A percentile compares a stretch with the other conserved stretches of the same genome.
These are phyloP conservation scores for Antechinus flavipes DNA, from an alignment of 2,113 vertebrate species.

Conservation along the genomic window DNA sequence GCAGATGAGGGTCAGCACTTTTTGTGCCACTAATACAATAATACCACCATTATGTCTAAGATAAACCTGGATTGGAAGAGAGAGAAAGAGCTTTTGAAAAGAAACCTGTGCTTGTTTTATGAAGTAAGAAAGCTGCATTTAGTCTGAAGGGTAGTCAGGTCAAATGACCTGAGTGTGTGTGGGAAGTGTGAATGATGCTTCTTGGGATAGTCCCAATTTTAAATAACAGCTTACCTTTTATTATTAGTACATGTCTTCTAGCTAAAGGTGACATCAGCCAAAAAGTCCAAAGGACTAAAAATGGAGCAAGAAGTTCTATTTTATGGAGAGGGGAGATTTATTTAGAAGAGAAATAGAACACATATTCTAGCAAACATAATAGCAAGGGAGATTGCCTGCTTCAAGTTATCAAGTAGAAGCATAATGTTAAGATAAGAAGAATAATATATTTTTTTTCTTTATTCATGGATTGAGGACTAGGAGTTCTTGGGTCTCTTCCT, in stretches of 20 bases:
- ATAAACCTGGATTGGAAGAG: neutral
- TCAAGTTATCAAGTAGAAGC: slow-evolving; percentile 26
- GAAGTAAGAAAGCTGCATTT: slow-evolving; percentile 30
- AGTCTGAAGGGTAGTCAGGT: slow-evolving; percentile 9
- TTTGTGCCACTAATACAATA: neutral
- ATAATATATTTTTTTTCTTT: neutral
- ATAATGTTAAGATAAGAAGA: slow-evolving; percentile 30
- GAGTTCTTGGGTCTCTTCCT: neutral
- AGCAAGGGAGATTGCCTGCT: neutral
- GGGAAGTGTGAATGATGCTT: slow-evolving; percentile 36
- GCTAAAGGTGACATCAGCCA: neutral
- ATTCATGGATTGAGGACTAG: neutral
- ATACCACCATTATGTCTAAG: neutral
- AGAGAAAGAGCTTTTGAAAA: slow-evolving; percentile 4
- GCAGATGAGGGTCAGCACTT: neutral
- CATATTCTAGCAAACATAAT: slow-evolving; percentile 32
- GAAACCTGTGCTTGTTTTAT: neutral
- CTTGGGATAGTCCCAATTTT: slow-evolving; percentile 5
- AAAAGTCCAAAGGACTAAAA: slow-evolving; percentile 20
- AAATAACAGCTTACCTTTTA: neutral
- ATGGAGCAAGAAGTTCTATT: slow-evolving; percentile 16
- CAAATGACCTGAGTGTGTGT: slow-evolving; percentile 18
- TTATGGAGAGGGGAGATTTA: neutral
- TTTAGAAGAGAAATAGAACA: neutral
- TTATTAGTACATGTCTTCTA: neutral